Evolutionary conservation across 2,888 invertebrate genomes (phyloP).

Genomic region (Hirtodrosophila cameraria): DNA sequence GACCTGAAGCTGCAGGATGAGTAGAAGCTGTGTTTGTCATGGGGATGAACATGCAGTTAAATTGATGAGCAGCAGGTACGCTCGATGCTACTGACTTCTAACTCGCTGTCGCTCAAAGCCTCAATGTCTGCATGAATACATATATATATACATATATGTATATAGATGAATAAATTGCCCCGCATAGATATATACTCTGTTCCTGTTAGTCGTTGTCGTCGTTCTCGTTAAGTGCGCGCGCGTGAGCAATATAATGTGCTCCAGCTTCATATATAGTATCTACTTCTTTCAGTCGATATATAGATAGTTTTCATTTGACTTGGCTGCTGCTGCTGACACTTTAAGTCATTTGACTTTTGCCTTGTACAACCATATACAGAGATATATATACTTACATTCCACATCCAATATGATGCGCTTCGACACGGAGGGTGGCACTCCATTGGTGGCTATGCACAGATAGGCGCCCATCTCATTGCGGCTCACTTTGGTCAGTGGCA

Average conservation of each 20-base stretch:
- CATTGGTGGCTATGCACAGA: constrained; percentile 87
- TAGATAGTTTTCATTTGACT: constrained; percentile 46
- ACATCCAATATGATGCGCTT: constrained; percentile 96
- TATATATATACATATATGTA: constrained; percentile 4
- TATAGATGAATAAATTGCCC: constrained; percentile 47
- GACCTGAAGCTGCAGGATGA: constrained; percentile 21
- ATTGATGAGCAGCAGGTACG: constrained; percentile 74
- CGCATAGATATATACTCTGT: constrained; percentile 57
- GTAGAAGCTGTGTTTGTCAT: constrained; percentile 68
- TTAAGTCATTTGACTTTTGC: constrained; percentile 35
- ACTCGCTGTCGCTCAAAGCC: constrained; percentile 1
- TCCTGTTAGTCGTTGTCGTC: constrained; percentile 46
- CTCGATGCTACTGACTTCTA: constrained; percentile 2
- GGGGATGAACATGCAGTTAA: constrained; percentile 64
- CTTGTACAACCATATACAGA: neutral
- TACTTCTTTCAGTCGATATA: neutral
- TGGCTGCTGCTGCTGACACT: neutral
- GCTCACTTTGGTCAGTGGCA: constrained; percentile 93
- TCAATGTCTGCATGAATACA: constrained; percentile 7
- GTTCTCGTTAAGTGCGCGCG: constrained; percentile 71
- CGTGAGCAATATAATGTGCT: constrained; percentile 68
- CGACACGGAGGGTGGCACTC: constrained; percentile 95
- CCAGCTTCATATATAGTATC: constrained; percentile 3
- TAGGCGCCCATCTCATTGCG: constrained; percentile 88
- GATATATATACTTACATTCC: constrained; percentile 88